Evolutionary conservation across 2,113 vertebrate genomes (phyloP).

Genomic region (Dipodomys spectabilis): DNA sequence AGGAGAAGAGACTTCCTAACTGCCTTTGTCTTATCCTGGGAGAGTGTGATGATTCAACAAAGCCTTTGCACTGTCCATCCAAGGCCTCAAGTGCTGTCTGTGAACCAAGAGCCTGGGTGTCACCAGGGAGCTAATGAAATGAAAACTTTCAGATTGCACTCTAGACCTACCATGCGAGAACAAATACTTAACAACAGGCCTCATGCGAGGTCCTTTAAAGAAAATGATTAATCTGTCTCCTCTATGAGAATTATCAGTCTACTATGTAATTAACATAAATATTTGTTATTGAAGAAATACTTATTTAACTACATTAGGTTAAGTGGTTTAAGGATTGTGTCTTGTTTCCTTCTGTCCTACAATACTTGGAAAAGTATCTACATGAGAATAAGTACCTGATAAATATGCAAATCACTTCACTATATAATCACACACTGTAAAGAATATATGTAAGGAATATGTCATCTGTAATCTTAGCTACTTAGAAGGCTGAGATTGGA

Average conservation of each 20-base stretch:
- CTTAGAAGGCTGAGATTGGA: too few species aligned
- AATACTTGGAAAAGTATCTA: not conserved
- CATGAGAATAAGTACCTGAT: not conserved
- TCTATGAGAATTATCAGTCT: not conserved
- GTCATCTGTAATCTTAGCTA: not conserved
- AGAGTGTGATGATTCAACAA: not conserved
- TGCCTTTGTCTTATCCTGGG: not conserved
- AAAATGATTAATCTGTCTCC: not conserved
- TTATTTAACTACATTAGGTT: not conserved
- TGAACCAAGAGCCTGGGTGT: not conserved
- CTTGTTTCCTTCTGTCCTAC: not conserved
- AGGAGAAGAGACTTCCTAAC: not conserved
- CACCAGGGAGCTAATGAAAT: not conserved
- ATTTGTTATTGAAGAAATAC: not conserved
- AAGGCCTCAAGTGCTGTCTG: not conserved
- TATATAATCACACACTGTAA: not conserved
- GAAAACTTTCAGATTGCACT: not conserved
- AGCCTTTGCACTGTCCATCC: not conserved
- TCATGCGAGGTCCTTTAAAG: not conserved
- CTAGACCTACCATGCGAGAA: not conserved
- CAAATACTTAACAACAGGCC: not conserved
- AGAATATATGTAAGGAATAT: not conserved
- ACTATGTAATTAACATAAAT: not conserved
- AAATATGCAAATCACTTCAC: not conserved
- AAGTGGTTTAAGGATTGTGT: not conserved